Conservation (phyloP, 2,888 invertebrate species). For the Neria commutata region DNA sequence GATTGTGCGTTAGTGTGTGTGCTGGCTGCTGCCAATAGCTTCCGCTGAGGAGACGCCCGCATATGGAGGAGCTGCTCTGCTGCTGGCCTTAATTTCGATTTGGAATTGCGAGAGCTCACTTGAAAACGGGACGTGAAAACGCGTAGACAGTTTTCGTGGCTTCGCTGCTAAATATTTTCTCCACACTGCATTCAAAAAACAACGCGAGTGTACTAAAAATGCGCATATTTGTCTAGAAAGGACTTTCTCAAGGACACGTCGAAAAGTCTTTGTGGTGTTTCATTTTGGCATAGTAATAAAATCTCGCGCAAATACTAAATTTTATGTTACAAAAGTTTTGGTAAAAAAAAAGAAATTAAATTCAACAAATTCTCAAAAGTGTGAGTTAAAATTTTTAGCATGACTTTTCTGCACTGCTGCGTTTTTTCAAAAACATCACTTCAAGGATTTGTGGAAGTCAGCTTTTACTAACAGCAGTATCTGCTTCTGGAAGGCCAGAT, state of each 20-base stretch:
- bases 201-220: background rate
- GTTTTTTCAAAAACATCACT: constrained; percentile 13
- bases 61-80: constrained; percentile 46
- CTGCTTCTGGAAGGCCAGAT: background rate
- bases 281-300: background rate
- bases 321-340: background rate
- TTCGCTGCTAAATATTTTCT: constrained; percentile 39
- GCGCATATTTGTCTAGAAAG: background rate
- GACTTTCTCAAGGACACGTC: constrained; percentile 1
- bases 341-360: background rate
- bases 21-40: constrained; percentile 14
- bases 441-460: constrained; percentile 40
- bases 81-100: constrained; percentile 57
- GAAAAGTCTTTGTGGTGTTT: too few species aligned
- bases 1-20: constrained; percentile 2
- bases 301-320: background rate
- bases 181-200: background rate
- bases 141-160: constrained; percentile 54
- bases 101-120: constrained; percentile 61
- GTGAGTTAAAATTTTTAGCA: constrained; percentile 8
- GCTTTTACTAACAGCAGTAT: too few species aligned
- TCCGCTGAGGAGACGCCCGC: constrained; percentile 40
- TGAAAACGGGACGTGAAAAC: constrained; percentile 62
- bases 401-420: too few species aligned
- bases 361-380: constrained; percentile 1